Evolutionary conservation across 2,888 invertebrate species (phyloP), one percentile per base, ranked within the genome.

Genomic region (Yponomeuta evonymella): DNA sequence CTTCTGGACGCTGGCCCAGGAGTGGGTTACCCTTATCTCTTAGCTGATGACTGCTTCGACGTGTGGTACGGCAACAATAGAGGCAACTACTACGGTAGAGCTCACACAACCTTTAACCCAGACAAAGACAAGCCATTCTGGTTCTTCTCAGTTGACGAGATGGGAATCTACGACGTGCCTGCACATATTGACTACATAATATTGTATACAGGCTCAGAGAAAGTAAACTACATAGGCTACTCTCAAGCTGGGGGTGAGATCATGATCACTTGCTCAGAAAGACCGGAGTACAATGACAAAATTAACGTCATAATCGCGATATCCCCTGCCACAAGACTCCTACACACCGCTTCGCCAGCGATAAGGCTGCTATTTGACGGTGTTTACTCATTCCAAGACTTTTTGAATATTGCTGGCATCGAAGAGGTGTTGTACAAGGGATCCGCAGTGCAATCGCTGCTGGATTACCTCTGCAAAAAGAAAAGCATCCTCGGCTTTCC

Each of bases 71-170:
- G 48, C 10, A 68, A 68, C 68, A 30, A 11, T 23, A 36, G 71
- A 8, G 71, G 71, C 2, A 69, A 43, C 48, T 58, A 62, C 48
- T 43, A 64, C 63, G 71, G 63, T 8, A 15, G 71, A 30, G 29
- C 43, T 4, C 71, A 68, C 64, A 3, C 10, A 2, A 48, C 51
- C 1, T 36, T 71, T 1, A 36, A 67, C 36, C 71, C 71, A 3
- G 71, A 71, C 36, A 12, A 15, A 3, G 71, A 71, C 62, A 29
- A 11, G 33, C 8, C 48, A 23, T 71, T 71, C 36, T 71, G 71
- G 71, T 15, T 63, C 23, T 71, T 71, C 69, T 71, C 71, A 4
- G 29, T 23, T 48, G 68, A 71, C 48, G 68, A 71, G 3, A 71
- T 71, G 68, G 71, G 64, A 9, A 10, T 63, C 12, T 68, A 69